Conservation (phyloP, 2,888 invertebrate species). For the Agrochola litura region DNA sequence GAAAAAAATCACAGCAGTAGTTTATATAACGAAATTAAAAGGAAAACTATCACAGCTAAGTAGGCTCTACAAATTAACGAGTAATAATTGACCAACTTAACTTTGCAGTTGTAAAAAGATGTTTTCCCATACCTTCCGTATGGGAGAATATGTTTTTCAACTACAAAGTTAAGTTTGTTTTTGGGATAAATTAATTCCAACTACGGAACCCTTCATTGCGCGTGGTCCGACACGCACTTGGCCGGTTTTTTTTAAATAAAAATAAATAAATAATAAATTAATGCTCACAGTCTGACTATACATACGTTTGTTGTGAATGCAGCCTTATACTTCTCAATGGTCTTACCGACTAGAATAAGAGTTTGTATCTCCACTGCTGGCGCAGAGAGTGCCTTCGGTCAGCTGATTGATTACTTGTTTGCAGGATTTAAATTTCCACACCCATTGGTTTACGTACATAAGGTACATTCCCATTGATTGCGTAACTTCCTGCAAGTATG, state of each 20-base stretch:
- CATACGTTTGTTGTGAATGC: neutral
- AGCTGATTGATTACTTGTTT: neutral
- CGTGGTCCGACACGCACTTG: too few species aligned
- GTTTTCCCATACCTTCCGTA: too few species aligned
- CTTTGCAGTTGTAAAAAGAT: too few species aligned
- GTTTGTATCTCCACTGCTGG: neutral
- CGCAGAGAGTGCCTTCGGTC: conserved; percentile 41
- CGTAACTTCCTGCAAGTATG: neutral
- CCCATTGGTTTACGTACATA: conserved; percentile 46
- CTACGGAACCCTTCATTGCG: too few species aligned
- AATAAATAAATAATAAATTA: neutral
- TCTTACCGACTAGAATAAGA: conserved; percentile 9
- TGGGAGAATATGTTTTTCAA: too few species aligned
- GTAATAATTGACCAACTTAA: too few species aligned
- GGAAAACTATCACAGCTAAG: too few species aligned
- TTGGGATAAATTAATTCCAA: too few species aligned
- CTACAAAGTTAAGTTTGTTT: too few species aligned
- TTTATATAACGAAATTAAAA: too few species aligned
- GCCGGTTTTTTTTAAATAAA: neutral
- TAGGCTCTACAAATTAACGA: too few species aligned
- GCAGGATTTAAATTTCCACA: conserved; percentile 44
- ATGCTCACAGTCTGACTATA: neutral
- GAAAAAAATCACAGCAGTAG: too few species aligned
- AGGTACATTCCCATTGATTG: neutral
- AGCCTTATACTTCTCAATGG: neutral